Evolutionary conservation across 2,797 vertebrate genomes (phyloP).

Genomic region (Coracias cyanogaster): DNA sequence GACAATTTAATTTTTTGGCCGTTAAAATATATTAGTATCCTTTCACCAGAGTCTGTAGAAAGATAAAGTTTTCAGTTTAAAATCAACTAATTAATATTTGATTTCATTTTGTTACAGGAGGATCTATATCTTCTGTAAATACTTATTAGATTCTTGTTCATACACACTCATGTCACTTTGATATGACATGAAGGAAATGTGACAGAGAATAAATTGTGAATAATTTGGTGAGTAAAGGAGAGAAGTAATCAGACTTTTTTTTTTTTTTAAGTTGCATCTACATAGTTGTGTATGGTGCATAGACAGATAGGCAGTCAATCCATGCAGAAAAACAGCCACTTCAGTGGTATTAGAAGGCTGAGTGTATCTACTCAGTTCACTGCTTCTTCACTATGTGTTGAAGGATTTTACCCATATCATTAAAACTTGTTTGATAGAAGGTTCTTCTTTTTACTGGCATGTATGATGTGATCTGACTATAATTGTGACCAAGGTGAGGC

Average conservation of each 20-base stretch:
- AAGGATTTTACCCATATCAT: not conserved
- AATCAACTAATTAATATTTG: not conserved
- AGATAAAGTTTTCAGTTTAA: not conserved
- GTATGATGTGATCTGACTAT: rapidly evolving
- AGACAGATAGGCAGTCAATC: not conserved
- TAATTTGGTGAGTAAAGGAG: not conserved
- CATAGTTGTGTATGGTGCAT: not conserved
- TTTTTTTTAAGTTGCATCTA: not conserved
- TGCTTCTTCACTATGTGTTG: not conserved
- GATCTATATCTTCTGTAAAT: not conserved
- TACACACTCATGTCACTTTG: not conserved
- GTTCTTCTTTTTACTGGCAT: not conserved
- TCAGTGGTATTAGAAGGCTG: not conserved
- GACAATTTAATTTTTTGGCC: not conserved
- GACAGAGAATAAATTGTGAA: not conserved
- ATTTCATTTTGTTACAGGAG: not conserved
- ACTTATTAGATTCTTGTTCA: not conserved
- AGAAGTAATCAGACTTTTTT: not conserved
- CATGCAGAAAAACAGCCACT: not conserved
- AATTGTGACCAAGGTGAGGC: not conserved
- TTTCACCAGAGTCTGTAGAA: not conserved
- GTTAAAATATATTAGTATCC: not conserved
- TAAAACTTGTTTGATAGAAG: not conserved
- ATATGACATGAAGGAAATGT: not conserved
- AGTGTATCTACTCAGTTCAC: not conserved